Evolutionary conservation across 2,888 invertebrate species (phyloP), one percentile per base, ranked within the genome.

Genomic region (Andrena camellia): DNA sequence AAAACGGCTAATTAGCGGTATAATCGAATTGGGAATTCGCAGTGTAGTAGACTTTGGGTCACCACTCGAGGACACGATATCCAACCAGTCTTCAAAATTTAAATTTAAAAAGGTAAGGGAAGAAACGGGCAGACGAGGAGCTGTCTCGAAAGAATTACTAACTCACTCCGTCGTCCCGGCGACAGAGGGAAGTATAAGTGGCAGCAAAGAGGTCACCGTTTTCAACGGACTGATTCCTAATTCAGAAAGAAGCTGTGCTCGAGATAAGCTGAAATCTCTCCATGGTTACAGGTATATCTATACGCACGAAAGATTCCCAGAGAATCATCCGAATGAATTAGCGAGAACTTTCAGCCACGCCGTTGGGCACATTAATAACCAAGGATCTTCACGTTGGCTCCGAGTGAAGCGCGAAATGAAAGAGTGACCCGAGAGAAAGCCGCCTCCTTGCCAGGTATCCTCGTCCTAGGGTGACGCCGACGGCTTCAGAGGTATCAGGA

Each of bases 361-460:
- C 67, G 73, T 29, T 42, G 70, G 63, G 60, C 73, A 73, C 81
- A 84, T 88, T 86, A 85, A 88, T 88, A 86, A 78, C 83, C 69
- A n/a, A 75, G 78, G 76, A 79, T 62, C 72, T 64, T 64, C 75
- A 42, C 23, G 72, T 33, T 62, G 50, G 52, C 35, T 29, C 57
- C 60, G 54, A 42, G 57, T 57, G 66, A 64, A 73, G 50, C 64
- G 63, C 63, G 80, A 82, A 82, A 86, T 81, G 86, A 81, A 88
- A 76, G 82, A 73, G 78, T 72, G 48, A 67, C 20, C 54, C 62
- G 48, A 75, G 72, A 72, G 81, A 80, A 74, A 77, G 66, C 33
- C 60, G 64, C 63, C 75, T 62, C 57, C 67, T 42, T 50, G 74
- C 48, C 67, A 52, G 59, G 74, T 17, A 54, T 75, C 68, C 79